phyloP scores from a whole-genome alignment of 1,140 invertebrate genomes.

The Aphelenchoides avenae region DNA sequence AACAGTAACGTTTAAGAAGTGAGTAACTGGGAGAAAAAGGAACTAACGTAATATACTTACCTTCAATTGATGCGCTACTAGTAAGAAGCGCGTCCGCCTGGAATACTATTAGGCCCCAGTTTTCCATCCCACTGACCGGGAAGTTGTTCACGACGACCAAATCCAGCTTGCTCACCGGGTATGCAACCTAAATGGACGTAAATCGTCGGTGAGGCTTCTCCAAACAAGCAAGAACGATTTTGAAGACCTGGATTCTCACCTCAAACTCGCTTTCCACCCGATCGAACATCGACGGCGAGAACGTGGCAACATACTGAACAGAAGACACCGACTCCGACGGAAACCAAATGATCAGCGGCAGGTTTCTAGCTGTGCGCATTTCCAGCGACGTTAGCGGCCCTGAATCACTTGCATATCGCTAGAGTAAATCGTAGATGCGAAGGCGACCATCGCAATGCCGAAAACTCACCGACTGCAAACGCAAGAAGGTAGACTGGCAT shows the following conservation, averaged over 20 bases:
- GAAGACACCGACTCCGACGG: constrained; percentile 30
- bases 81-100: constrained; percentile 13
- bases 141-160: constrained; percentile 63
- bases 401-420: background rate
- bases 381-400: constrained; percentile 45
- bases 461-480: constrained; percentile 61
- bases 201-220: constrained; percentile 14
- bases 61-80: constrained; percentile 17
- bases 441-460: constrained; percentile 39
- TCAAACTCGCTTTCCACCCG: constrained; percentile 49
- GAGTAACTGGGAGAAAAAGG: too few species aligned
- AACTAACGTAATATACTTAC: constrained; percentile 8
- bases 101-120: constrained; percentile 33
- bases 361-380: constrained; percentile 42
- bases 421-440: too few species aligned
- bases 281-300: constrained; percentile 55
- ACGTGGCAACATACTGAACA: constrained; percentile 49
- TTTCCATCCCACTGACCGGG: constrained; percentile 60
- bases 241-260: constrained; percentile 37
- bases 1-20: too few species aligned
- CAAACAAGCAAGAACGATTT: constrained; percentile 6
- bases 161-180: constrained; percentile 60
- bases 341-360: constrained; percentile 54
- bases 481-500: constrained; percentile 64
- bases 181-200: constrained; percentile 41